Evolutionary conservation across 2,888 invertebrate genomes (phyloP), one percentile per base, ranked within the genome.

Genomic region (Alentia gelatinosa): DNA sequence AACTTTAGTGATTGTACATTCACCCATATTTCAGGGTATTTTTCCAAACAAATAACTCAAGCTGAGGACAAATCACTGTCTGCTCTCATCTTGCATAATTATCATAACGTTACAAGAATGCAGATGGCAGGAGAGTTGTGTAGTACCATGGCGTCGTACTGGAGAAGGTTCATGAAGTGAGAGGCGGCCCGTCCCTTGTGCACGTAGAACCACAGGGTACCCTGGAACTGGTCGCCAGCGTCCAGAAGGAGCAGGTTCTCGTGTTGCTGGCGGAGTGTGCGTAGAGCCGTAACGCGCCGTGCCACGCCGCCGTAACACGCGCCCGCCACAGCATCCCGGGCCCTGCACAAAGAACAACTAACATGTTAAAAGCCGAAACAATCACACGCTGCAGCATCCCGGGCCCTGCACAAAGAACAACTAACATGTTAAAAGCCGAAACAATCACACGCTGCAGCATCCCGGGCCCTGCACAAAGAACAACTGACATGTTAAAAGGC

Each of bases 201-300:
- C 9, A 98, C 96, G 7, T 97, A 97, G 96, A 98, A 99, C 98
- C 98, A 98, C 0, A 98, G 97, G 0, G 98, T 98, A 0, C 99
- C 99, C 0, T 98, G 98, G 96, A 98, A 99, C 0, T 98, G 98
- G 96, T 99, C 99, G 0, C 99, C 99, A 0, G 98, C 99, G 95
- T 98, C 98, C 26, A 99, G 96, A 95, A 98, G 98, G 4, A 99
- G 95, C 0, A 98, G 97, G 97, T 97, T 47, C 47, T 92, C 91
- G 86, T 93, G 90, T 50, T 83, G 50, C 0, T 39, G 15, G 26
- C 94, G 91, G 15, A 94, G 90, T 88, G 93, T 92, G 35, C 94
- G 93, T 0, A 95, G 92, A 90, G 94, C 96, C 0, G 94, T 92
- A 0, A 84, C 63, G n/a, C 94, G 92, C 93, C 98, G 97, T 0